These are phyloP conservation scores for Drosophila meridionalis DNA, from an alignment of 2,888 invertebrate species.

Conservation along the genomic window DNA sequence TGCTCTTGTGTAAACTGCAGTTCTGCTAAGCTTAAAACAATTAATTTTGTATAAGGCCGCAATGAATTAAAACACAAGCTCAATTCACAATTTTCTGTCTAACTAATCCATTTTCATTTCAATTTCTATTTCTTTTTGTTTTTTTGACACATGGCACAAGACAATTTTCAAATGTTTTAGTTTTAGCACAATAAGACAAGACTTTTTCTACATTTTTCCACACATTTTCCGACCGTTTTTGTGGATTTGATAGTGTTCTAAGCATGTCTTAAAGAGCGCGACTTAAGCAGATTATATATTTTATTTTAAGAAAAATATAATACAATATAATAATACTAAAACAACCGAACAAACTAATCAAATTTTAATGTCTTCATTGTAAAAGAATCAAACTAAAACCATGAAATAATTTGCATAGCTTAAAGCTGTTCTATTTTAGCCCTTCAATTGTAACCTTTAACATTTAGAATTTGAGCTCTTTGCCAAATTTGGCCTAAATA, in stretches of 20 bases:
- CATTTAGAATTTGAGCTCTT: not conserved
- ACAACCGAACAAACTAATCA: no score
- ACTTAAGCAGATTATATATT: not conserved
- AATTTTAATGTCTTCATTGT: not conserved
- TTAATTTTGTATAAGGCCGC: slow-evolving; percentile 23
- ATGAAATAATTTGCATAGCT: not conserved
- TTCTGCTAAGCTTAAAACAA: slow-evolving; percentile 28
- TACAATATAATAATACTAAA: not conserved
- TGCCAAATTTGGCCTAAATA: slow-evolving; percentile 14
- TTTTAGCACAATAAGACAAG: slow-evolving; percentile 2
- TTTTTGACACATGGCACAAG: slow-evolving; percentile 19
- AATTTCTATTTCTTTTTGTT: not conserved
- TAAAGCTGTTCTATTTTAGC: not conserved
- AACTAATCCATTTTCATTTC: not conserved
- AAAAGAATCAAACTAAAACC: not conserved
- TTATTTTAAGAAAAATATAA: not conserved
- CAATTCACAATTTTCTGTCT: not conserved
- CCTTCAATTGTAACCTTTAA: not conserved
- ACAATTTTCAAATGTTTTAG: slow-evolving; percentile 18
- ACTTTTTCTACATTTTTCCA: not conserved
- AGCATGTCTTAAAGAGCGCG: not conserved
- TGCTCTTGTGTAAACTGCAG: slow-evolving; percentile 3
- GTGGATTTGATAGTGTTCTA: not conserved
- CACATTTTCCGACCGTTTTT: not conserved
- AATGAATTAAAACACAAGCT: not conserved